These are phyloP conservation scores for Drosophila lacteicornis DNA, from an alignment of 1,140 invertebrate genomes.

Conservation along the genomic window DNA sequence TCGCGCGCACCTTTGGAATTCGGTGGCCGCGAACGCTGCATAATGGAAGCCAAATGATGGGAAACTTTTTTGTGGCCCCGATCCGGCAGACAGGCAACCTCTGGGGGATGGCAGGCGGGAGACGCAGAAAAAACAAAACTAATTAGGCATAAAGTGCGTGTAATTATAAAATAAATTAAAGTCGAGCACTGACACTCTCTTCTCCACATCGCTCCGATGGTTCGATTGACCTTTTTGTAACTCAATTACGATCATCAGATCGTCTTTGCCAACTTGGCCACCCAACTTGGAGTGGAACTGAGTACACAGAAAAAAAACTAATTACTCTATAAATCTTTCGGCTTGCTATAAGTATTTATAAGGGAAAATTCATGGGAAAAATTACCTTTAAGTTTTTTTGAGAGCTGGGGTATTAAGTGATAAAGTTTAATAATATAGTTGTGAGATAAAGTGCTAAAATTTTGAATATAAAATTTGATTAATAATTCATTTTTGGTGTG, in stretches of 20 bases:
- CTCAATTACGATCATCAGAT: constrained; percentile 70
- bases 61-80: constrained; percentile 73
- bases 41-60: constrained; percentile 82
- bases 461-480: no score
- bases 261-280: constrained; percentile 44
- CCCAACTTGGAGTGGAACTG: constrained; percentile 49
- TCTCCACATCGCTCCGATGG: constrained; percentile 11
- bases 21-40: constrained; percentile 81
- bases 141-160: constrained; percentile 76
- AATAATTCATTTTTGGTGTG: no score
- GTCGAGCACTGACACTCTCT: constrained; percentile 59
- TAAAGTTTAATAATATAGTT: no score
- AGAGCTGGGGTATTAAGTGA: no score
- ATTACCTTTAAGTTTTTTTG: neutral
- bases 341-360: neutral
- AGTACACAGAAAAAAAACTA: constrained; percentile 7
- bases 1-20: constrained; percentile 74
- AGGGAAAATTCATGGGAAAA: accelerated
- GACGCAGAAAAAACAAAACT: constrained; percentile 55
- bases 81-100: constrained; percentile 20
- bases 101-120: neutral
- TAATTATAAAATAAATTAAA: constrained; percentile 76
- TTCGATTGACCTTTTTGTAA: constrained; percentile 81
- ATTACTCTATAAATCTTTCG: neutral
- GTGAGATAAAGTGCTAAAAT: no score